Evolutionary conservation across 1,140 invertebrate species (phyloP), one percentile per base, ranked within the genome.

Genomic region (Ptiloglossa arizonensis): DNA sequence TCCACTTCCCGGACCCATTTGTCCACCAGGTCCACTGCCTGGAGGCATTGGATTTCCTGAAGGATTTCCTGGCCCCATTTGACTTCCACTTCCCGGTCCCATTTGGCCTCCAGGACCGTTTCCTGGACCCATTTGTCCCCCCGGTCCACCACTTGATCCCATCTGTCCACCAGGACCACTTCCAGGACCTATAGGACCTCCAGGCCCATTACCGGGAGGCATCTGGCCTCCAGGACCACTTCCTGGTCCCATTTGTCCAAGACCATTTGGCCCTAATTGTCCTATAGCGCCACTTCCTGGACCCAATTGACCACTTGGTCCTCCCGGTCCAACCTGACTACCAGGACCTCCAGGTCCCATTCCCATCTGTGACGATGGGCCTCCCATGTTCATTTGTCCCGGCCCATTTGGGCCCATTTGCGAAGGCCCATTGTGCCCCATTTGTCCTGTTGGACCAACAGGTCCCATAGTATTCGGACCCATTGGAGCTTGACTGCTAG

Each of bases 341-440:
- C 71, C 62, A n/a, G 80, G 82, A 0, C 63, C 71, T 6, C 81
- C 83, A 2, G 83, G 81, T 1, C 79, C 82, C 64, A 81, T 72
- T 67, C 71, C 77, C 79, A 89, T 87, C 71, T 88, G 87, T 19
- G 80, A 80, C 1, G 70, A 44, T 27, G 83, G 66, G 9, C 69
- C 76, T 24, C 82, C 78, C 22, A 83, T 85, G 0, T 38, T 48
- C 50, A 87, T 83, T 32, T 85, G 86, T 32, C 83, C 82, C 46
- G 81, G 71, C 15, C 78, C 84, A 11, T 78, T 80, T 0, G 83
- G 84, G 15, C 84, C 84, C 81, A 87, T 87, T 22, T 83, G 85
- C 1, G 82, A 69, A 1, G 86, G 81, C 3, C 82, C 84, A 29
- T 82, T 86, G 44, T 81, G 84, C 4, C 82, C 82, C 80, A 88